These are phyloP conservation scores for Idaea aversata DNA, from an alignment of 2,888 invertebrate genomes.

Conservation along the genomic window DNA sequence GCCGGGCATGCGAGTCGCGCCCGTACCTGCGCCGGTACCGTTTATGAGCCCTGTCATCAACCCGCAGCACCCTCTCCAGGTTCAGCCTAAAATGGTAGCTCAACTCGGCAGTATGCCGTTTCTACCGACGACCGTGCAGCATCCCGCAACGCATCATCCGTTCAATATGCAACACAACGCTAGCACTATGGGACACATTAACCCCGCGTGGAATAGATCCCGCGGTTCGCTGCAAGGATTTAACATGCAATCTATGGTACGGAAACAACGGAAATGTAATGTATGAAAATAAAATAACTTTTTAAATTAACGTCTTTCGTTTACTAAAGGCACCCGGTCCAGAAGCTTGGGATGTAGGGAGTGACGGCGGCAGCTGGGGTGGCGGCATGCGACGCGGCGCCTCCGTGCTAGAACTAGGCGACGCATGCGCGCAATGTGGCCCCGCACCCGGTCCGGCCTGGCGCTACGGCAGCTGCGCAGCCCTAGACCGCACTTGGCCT, in stretches of 20 bases:
- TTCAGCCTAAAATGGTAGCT: constrained; percentile 45
- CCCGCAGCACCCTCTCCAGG: constrained; percentile 37
- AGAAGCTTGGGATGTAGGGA: constrained; percentile 54
- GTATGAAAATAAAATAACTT: neutral
- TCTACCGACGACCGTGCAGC: constrained; percentile 51
- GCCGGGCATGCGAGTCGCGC: constrained; percentile 17
- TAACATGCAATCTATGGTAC: constrained; percentile 58
- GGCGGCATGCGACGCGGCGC: constrained; percentile 66
- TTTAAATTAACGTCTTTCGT: constrained; percentile 3
- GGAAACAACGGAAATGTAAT: neutral
- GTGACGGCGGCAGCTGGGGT: constrained; percentile 46
- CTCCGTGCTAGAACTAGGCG: constrained; percentile 65
- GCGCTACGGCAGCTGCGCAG: constrained; percentile 74
- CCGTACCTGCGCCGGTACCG: constrained; percentile 8
- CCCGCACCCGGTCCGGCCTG: constrained; percentile 48
- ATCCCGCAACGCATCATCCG: constrained; percentile 26
- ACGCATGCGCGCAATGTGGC: constrained; percentile 44
- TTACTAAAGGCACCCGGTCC: constrained; percentile 33
- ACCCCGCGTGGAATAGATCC: constrained; percentile 56
- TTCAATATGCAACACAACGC: constrained; percentile 37
- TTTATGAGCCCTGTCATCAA: constrained; percentile 10
- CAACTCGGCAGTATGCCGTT: constrained; percentile 69
- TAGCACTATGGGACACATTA: constrained; percentile 51
- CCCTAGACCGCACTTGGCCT: constrained; percentile 61
- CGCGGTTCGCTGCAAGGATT: constrained; percentile 58